These are phyloP conservation scores for Mionectes macconnelli DNA, from an alignment of 2,113 vertebrate genomes.

Conservation along the genomic window DNA sequence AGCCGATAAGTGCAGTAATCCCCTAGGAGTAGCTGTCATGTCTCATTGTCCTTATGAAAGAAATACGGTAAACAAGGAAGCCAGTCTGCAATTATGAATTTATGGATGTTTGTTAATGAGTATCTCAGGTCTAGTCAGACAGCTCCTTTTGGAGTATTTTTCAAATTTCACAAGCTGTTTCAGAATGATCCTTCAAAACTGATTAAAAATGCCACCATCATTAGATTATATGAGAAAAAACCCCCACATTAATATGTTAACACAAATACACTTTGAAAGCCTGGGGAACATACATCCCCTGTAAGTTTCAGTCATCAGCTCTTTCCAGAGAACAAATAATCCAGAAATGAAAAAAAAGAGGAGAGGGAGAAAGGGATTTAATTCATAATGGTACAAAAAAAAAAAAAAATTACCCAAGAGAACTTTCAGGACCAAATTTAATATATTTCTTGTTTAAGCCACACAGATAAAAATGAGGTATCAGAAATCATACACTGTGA, in stretches of 20 bases:
- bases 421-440: slow-evolving; percentile 23
- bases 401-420: slow-evolving; percentile 28
- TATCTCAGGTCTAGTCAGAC: slow-evolving; percentile 32
- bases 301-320: neutral
- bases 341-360: neutral
- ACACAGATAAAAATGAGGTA: slow-evolving; percentile 37
- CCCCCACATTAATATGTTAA: neutral
- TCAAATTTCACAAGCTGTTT: slow-evolving; percentile 35
- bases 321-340: neutral
- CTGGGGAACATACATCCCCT: neutral
- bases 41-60: slow-evolving; percentile 49
- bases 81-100: slow-evolving; percentile 48
- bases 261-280: neutral
- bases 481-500: slow-evolving; percentile 32
- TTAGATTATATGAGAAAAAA: neutral
- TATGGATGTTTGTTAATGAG: slow-evolving; percentile 57
- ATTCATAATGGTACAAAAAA: slow-evolving; percentile 15
- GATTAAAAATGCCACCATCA: slow-evolving; percentile 26
- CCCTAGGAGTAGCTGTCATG: slow-evolving; percentile 34
- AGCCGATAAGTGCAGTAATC: slow-evolving; percentile 7
- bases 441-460: slow-evolving; percentile 33
- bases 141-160: slow-evolving; percentile 31
- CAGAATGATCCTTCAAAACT: slow-evolving; percentile 26
- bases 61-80: slow-evolving; percentile 64
- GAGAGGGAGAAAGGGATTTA: neutral